Percentiles rank a stretch among this genome's conserved stretches.
phyloP scores from a whole-genome alignment of 2,888 invertebrate genomes.

The Xanthorhoe spadicearia region DNA sequence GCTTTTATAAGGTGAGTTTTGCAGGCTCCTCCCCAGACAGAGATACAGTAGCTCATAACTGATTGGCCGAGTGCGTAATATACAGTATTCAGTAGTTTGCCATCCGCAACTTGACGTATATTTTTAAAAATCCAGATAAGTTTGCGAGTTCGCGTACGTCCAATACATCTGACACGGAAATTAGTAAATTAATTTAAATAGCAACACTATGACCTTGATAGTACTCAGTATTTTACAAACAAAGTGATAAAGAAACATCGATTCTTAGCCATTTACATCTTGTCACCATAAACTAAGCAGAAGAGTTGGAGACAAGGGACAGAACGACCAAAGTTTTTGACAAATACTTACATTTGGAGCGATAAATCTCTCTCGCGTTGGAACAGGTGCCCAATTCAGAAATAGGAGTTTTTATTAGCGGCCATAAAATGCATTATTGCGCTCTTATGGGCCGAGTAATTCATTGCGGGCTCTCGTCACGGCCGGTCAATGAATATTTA shows the following conservation, averaged over 20 bases:
- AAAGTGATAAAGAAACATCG: background rate
- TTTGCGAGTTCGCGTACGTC: too few relatives aligned
- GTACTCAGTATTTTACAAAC: background rate
- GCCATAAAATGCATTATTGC: constrained; percentile 21
- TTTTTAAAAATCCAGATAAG: too few relatives aligned
- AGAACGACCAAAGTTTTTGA: constrained; percentile 16
- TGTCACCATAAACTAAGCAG: background rate
- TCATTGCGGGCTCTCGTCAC: constrained; percentile 11
- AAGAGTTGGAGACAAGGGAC: background rate
- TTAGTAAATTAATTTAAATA: too few relatives aligned
- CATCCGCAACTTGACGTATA: too few relatives aligned
- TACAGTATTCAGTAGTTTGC: too few relatives aligned
- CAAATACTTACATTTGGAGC: constrained; percentile 13
- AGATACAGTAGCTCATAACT: too few relatives aligned
- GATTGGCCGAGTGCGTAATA: too few relatives aligned
- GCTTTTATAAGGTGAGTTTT: too few relatives aligned
- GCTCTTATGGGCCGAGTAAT: constrained; percentile 8
- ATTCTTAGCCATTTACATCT: background rate
- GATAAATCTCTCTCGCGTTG: constrained; percentile 15
- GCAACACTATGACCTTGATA: background rate
- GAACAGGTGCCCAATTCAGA: constrained; percentile 9
- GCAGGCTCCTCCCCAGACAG: too few relatives aligned
- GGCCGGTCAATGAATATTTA: constrained; percentile 14
- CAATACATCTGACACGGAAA: too few relatives aligned
- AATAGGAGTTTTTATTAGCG: constrained; percentile 19